A percentile compares a stretch with the other conserved stretches of the same genome.
phyloP scores from a whole-genome alignment of 2,113 vertebrate genomes.

The Geococcyx californianus region DNA sequence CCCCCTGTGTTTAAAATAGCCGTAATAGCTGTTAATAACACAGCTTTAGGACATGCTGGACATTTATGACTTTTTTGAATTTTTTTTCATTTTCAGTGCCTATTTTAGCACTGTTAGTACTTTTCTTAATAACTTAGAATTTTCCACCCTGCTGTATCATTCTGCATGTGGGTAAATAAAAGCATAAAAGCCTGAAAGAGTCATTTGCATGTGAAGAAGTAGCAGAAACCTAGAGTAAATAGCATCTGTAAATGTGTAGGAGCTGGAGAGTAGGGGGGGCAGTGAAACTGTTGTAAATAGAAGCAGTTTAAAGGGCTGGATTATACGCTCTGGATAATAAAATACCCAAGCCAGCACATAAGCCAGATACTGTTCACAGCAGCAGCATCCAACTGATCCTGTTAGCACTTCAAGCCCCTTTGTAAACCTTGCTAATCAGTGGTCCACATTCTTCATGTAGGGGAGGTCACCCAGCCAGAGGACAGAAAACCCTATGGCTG shows the following conservation, averaged over 20 bases:
- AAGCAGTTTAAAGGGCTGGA: conserved; percentile 26
- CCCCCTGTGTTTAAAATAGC: not conserved
- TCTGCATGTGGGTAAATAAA: conserved; percentile 30
- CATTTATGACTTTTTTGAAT: not conserved
- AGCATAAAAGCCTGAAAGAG: conserved; percentile 5
- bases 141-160: not conserved
- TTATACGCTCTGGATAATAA: not conserved
- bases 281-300: conserved; percentile 48
- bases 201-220: conserved; percentile 44
- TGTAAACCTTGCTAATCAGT: not conserved
- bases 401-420: not conserved
- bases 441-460: not conserved
- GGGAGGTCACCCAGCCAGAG: not conserved
- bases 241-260: conserved; percentile 38
- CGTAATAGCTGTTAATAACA: not conserved
- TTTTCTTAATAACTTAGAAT: not conserved
- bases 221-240: conserved; percentile 16
- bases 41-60: not conserved
- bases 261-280: not conserved
- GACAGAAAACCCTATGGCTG: not conserved
- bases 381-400: not conserved
- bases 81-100: not conserved
- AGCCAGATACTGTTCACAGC: not conserved
- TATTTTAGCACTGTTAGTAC: not conserved
- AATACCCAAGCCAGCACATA: not conserved